phyloP scores from a whole-genome alignment of 2,113 vertebrate genomes.

The Bagarius yarrelli region DNA sequence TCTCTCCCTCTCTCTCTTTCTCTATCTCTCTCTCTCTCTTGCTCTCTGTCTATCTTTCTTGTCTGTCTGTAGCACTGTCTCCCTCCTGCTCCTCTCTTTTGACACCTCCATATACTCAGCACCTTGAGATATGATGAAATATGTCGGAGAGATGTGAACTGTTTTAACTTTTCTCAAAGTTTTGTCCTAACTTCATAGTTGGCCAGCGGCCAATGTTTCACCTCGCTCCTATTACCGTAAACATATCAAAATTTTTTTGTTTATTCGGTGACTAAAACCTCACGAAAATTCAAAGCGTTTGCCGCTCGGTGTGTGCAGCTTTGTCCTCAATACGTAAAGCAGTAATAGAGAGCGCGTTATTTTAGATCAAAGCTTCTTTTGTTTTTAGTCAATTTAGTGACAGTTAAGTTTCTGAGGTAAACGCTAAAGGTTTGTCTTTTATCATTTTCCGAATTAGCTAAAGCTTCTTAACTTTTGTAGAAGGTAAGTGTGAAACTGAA shows the following conservation, averaged over 20 bases:
- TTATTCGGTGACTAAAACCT: neutral
- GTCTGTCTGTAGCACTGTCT: conserved; percentile 37
- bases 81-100: conserved; percentile 39
- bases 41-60: conserved; percentile 7
- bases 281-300: neutral
- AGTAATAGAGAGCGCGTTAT: conserved; percentile 22
- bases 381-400: conserved; percentile 44
- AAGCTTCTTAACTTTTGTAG: neutral
- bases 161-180: conserved; percentile 46
- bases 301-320: neutral
- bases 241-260: neutral
- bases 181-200: conserved; percentile 33
- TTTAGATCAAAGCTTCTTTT: conserved; percentile 47
- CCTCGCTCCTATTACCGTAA: neutral
- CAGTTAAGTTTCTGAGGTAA: conserved; percentile 47
- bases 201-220: neutral
- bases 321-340: conserved; percentile 25
- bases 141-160: conserved; percentile 43
- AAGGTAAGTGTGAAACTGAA: neutral
- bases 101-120: conserved; percentile 42
- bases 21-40: conserved; percentile 15
- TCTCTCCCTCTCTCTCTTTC: conserved; percentile 27
- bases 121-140: conserved; percentile 51
- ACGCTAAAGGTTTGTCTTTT: conserved; percentile 3
- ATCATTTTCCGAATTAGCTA: neutral